Evolutionary conservation across 2,888 invertebrate species (phyloP), one percentile per base, ranked within the genome.

Genomic region (Nomada goodeniana): DNA sequence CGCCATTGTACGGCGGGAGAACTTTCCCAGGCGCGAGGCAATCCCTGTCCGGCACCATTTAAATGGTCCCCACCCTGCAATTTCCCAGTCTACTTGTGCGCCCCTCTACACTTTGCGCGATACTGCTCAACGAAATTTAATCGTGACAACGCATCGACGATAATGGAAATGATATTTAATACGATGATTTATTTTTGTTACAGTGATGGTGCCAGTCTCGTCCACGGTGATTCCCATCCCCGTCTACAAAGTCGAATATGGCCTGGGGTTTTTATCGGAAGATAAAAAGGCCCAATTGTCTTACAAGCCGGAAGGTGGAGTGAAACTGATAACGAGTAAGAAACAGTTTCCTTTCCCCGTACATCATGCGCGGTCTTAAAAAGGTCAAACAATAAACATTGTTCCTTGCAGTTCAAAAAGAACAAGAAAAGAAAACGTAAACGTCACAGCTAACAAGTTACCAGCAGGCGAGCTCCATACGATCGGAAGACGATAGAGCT

Each of bases 141-240:
- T 23, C 1, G 36, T 1, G 9, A 36, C 36, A 7, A 36, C 36
- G 36, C 36, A 36, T 36, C 36, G 7, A 36, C 36, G 36, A 36
- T 36, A 36, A 36, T 36, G 29, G 10, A 4, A 57, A 23, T 20
- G 2, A 61, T 11, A 0, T 18, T 23, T 44, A 15, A 64, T 2
- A 10, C n/a, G 44, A 42, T 7, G n/a, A 57, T 65, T 53, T 23
- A 7, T 60, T 29, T 5, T 44, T 69, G 57, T 89, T 88, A 15
- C 90, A 96, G 96, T 96, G 92, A 94, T 96, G 89, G 94, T 96
- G 69, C 94, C 96, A 11, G 95, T 96, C n/a, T 96, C 96, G 0
- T 96, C 96, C 3, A 96, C 96, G 18, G 96, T 96, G 9, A 96
- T 96, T 85, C 96, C 96, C 2, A 91, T 96, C 52, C 95, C 95